Base-by-base conservation (phyloP, 2,113 vertebrate species). In the Steatornis caripensis region DNA sequence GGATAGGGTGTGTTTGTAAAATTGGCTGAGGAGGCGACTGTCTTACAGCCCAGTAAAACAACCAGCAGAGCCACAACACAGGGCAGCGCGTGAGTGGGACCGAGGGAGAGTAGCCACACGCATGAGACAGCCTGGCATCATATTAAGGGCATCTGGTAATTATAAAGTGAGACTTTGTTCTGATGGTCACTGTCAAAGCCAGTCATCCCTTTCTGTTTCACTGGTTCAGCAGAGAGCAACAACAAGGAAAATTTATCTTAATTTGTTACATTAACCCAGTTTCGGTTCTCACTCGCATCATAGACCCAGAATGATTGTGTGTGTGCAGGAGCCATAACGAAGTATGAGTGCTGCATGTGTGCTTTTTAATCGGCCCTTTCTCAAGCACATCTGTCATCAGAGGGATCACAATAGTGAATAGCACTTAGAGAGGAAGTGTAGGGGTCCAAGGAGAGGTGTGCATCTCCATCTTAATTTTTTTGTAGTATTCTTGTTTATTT, bases 201-300 rank as follows among this genome's bases (percentile, higher is more conserved):
- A 69, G 90, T 72, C 94, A 95, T 34, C 92, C 84, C 30, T 82
- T 95, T 90, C 92, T 93, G 72, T 87, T 61, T 92, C 80, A 53
- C 23, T 94, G 80, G 7, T 61, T 95, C 86, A 69, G 41, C 84
- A 89, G 89, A 95, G 88, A 91, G 84, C 95, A 92, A 6, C 90
- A 75, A 76, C 81, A 46, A 82, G 93, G 86, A 29, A 92, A 93
- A 97, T 39, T 41, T 89, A 54, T 79, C 84, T 71, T 76, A 75
- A 69, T 95, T 94, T 96, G 78, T 92, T 79, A 85, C 84, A 61
- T 82, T 96, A 96, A 92, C 91, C 91, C 91, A 96, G 74, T 92
- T 97, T 93, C 17, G 41, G 26, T 83, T 91, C 76, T 87, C 37
- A 2, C 74, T 87, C 77, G 9, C 92, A 61, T 97, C 95, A 90